These are phyloP conservation scores for Hemiprocne comata DNA, from an alignment of 2,113 vertebrate genomes.

Conservation along the genomic window DNA sequence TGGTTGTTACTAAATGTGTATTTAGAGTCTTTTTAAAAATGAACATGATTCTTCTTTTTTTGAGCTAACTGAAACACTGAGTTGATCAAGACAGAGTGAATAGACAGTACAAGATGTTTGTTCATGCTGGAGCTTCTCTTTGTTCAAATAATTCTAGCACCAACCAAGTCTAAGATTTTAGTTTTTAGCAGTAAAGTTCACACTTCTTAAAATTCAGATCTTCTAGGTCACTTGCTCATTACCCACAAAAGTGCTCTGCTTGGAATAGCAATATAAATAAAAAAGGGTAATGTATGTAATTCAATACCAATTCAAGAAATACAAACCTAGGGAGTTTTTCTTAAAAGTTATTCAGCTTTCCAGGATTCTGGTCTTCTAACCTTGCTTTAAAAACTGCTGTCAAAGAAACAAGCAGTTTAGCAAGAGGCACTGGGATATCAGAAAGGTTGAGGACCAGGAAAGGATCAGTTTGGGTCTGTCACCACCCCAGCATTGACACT, in stretches of 20 bases:
- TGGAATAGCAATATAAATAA: neutral
- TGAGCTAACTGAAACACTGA: neutral
- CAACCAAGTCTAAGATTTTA: neutral
- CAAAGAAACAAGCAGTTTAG: neutral
- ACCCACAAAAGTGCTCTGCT: neutral
- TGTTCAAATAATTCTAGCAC: neutral
- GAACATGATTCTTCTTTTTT: neutral
- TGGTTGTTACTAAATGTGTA: neutral
- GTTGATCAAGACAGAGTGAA: neutral
- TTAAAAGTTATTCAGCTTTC: neutral
- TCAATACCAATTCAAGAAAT: conserved; percentile 11
- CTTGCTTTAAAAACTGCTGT: neutral
- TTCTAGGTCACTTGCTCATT: neutral
- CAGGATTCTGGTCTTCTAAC: neutral
- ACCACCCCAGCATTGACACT: neutral
- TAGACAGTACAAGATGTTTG: neutral
- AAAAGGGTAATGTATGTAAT: neutral
- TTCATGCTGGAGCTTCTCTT: neutral
- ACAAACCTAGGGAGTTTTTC: neutral
- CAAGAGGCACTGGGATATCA: neutral
- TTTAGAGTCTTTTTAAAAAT: neutral
- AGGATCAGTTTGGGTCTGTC: neutral
- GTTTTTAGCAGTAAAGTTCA: neutral
- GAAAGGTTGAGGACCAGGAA: neutral
- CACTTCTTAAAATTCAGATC: neutral